These are phyloP conservation scores for Amniataba percoides DNA, from an alignment of 2,797 vertebrate species.

Conservation along the genomic window DNA sequence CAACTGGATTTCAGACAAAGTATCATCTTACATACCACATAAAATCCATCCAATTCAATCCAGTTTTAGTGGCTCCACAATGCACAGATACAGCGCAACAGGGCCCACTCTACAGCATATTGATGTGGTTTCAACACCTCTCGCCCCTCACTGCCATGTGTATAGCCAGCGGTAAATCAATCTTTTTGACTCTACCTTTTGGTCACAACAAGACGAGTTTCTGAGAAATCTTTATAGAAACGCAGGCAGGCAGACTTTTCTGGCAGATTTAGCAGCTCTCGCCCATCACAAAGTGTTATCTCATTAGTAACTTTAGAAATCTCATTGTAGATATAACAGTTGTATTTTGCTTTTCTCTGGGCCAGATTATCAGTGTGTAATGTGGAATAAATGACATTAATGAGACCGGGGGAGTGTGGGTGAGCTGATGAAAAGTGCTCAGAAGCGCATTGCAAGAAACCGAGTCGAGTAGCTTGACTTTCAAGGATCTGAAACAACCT, in stretches of 20 bases:
- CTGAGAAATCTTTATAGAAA: conserved; percentile 10
- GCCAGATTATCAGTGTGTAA: conserved; percentile 23
- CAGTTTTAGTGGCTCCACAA: conserved; percentile 9
- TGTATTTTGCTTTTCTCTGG: conserved; percentile 19
- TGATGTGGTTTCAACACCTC: conserved; percentile 34
- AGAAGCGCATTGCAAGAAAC: conserved; percentile 17
- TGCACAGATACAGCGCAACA: conserved; percentile 1
- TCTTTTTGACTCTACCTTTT: conserved; percentile 18
- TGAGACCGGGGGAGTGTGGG: conserved; percentile 42
- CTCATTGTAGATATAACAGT: conserved; percentile 9
- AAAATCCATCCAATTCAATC: neutral
- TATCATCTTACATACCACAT: conserved; percentile 8
- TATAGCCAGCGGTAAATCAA: conserved; percentile 28
- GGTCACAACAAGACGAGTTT: conserved; percentile 15
- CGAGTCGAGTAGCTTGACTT: conserved; percentile 23
- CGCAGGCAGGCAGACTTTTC: conserved; percentile 1
- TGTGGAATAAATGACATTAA: conserved; percentile 46
- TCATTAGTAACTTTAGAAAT: conserved; percentile 39
- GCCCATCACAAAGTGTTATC: neutral
- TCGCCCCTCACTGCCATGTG: conserved; percentile 23
- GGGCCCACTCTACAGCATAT: conserved; percentile 14
- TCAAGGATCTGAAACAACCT: conserved; percentile 2
- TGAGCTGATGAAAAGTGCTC: conserved; percentile 17
- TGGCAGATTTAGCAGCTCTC: conserved; percentile 3
- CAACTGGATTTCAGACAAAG: conserved; percentile 8